Evolutionary conservation across 2,797 vertebrate genomes (phyloP), one percentile per base, ranked within the genome.

Genomic region (Botia almorhae): DNA sequence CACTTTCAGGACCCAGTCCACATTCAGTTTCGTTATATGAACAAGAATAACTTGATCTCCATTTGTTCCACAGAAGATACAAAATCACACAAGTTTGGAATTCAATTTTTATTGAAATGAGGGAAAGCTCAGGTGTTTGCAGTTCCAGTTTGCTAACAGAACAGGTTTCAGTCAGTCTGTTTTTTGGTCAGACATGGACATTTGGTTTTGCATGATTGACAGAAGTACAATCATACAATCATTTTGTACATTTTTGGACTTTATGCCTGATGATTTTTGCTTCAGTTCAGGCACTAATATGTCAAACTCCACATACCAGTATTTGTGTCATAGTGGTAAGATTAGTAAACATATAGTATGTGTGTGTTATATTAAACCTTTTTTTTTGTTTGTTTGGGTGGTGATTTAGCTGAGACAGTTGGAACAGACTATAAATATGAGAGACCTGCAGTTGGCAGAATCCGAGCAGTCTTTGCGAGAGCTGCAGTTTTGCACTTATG

Each of bases 401-500:
- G 29, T 7, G 43, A 17, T 48, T 46, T 2, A 81, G 96, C 92
- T 99, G 21, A 93, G 94, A 56, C 97, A 98, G 92, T 91, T 99
- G 69, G 97, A 99, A 85, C 91, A 96, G 46, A 95, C 93, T 10
- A 80, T 98, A 0, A 93, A 91, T 0, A 92, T 96, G 89, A 96
- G 95, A 76, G 97, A 99, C 76, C 64, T 97, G 86, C 95, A 96
- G 67, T 89, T 99, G 89, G 93, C 95, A 0, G 96, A 98, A 85
- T 94, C 96, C 0, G 96, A 98, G 7, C 95, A 96, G 80, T 88
- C 94, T 69, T 76, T 98, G 46, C 92, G 91, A 0, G 96, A 93
- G 63, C 87, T 97, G 75, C 96, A 98, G 83, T 94, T 93, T 0
- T 95, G 96, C 87, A 98, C 96, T 48, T 96, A 92, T 0, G 97